Evolutionary conservation across 2,888 invertebrate species (phyloP), one percentile per base, ranked within the genome.

Genomic region (Scotopteryx bipunctaria): DNA sequence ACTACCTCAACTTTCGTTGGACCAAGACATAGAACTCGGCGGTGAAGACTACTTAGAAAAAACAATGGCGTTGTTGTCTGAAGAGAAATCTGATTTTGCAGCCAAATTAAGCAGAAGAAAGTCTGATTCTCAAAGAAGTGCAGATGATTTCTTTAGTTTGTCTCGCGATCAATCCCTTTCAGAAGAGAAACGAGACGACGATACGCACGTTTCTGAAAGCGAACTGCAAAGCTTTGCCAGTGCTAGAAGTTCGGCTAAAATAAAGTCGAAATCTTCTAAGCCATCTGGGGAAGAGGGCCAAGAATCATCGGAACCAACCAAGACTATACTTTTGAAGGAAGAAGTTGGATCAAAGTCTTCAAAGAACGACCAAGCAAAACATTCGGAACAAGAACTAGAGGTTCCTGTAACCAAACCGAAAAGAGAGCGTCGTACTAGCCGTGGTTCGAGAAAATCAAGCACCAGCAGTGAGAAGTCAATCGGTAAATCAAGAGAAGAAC

Each of bases 141-240:
- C 84, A 0, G 94, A 93, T 35, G 94, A 94, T 46, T 94, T 91
- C 69, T 94, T 92, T 58, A 94, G 94, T 71, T 79, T 94, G 36
- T 92, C 93, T 1, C 90, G 89, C 55, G 92, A 92, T 47, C 86
- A 90, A 48, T 93, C 94, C 0, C 72, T 93, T 36, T 92, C 93
- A 3, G 92, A 93, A 67, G 86, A 92, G 57, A 91, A 91, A 63
- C 92, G 86, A 61, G 92, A 92, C 45, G 92, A 93, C 41, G 93
- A 94, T 43, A 89, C 93, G 13, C 92, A 92, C 9, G 54, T 83
- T 38, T 86, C 89, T 5, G 93, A 93, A 66, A 94, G 94, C 29
- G 93, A 93, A 54, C 78, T 93, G 54, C 93, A 93, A 65, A 93
- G 93, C 53, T 94, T 92, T 80, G 94, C 93, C 16, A 94, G 94